phyloP scores from a whole-genome alignment of 1,140 invertebrate species.

The Atta texana region DNA sequence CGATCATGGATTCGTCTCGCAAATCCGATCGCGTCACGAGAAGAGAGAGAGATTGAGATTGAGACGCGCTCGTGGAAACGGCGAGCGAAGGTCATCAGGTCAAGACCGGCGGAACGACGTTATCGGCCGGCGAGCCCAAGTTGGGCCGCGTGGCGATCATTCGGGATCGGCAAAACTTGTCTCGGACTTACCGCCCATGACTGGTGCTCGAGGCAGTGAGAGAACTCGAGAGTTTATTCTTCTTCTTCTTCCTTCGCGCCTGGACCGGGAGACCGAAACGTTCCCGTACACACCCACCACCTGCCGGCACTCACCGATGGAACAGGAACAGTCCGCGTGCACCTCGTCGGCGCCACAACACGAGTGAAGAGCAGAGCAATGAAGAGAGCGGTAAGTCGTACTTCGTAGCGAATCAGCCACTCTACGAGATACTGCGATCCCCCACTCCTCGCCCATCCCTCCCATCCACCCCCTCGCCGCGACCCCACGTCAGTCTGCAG shows the following conservation, averaged over 20 bases:
- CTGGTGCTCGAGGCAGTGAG: constrained; percentile 39
- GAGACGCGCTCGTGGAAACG: constrained; percentile 3
- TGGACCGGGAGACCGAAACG: constrained; percentile 31
- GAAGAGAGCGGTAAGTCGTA: constrained; percentile 58
- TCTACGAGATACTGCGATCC: neutral
- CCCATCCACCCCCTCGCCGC: neutral
- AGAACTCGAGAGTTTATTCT: constrained; percentile 21
- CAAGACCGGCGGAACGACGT: constrained; percentile 75
- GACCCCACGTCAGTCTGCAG: too few relatives aligned
- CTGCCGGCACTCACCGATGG: constrained; percentile 75
- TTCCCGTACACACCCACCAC: constrained; percentile 76
- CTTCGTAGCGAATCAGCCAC: neutral
- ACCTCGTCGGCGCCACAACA: constrained; percentile 75
- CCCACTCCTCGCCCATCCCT: neutral
- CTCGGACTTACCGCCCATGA: constrained; percentile 80
- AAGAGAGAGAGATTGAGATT: constrained; percentile 21
- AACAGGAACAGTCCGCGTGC: constrained; percentile 60
- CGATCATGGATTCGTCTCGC: neutral
- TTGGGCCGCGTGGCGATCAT: constrained; percentile 2
- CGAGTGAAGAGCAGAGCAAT: constrained; percentile 65
- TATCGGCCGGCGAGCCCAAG: constrained; percentile 62
- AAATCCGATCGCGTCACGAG: too few relatives aligned
- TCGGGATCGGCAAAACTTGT: neutral
- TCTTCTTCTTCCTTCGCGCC: constrained; percentile 38
- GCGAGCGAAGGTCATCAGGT: constrained; percentile 82